These are phyloP conservation scores for Protosalanx chinensis DNA, from an alignment of 2,797 vertebrate genomes.

Conservation along the genomic window DNA sequence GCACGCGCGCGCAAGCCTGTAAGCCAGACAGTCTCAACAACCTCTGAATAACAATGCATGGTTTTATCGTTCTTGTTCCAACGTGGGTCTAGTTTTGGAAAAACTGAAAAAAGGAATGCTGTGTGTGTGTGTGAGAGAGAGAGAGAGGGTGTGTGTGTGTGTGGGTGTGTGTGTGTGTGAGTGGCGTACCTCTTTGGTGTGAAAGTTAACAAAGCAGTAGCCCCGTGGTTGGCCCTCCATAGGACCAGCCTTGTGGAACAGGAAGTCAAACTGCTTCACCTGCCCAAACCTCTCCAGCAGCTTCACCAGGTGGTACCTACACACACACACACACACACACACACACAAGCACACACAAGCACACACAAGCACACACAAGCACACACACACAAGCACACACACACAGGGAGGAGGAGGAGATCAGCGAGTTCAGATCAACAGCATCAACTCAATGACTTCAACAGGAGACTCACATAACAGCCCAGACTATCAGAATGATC, in stretches of 20 bases:
- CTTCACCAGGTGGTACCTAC: conserved; percentile 93
- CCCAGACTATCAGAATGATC: neutral
- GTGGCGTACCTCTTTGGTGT: conserved; percentile 87
- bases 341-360: neutral
- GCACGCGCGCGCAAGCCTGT: neutral
- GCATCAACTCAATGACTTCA: neutral
- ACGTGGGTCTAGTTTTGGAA: too few species aligned
- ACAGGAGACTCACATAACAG: neutral
- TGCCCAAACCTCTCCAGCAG: conserved; percentile 95
- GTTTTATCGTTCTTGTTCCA: too few species aligned
- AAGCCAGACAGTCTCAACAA: too few species aligned
- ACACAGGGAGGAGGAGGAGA: neutral
- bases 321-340: conserved; percentile 30
- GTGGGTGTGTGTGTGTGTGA: conserved; percentile 2
- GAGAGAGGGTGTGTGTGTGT: neutral
- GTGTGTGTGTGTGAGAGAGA: neutral
- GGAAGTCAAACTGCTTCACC: conserved; percentile 97
- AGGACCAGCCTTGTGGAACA: conserved; percentile 97
- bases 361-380: neutral
- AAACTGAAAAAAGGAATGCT: neutral
- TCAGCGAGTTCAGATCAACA: neutral
- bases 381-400: neutral
- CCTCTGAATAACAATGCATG: too few species aligned
- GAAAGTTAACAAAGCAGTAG: conserved; percentile 98
- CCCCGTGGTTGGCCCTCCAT: conserved; percentile 96